phyloP scores from a whole-genome alignment of 2,113 vertebrate species.

The Geococcyx californianus region DNA sequence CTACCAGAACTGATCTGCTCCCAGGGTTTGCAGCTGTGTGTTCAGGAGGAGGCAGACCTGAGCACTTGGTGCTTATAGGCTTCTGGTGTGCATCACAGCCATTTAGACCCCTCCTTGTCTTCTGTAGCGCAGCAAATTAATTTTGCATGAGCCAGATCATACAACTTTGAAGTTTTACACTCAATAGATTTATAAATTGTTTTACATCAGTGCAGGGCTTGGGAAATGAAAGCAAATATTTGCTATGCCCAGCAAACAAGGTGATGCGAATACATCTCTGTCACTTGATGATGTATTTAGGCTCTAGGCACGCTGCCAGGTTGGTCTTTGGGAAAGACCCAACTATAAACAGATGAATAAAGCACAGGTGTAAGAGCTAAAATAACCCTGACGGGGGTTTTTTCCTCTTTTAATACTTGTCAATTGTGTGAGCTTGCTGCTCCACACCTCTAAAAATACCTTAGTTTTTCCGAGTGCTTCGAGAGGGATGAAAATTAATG shows the following conservation, averaged over 20 bases:
- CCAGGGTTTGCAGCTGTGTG: background rate
- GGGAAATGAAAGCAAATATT: slow-evolving; percentile 18
- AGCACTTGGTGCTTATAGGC: background rate
- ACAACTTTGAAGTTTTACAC: background rate
- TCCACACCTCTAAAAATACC: background rate
- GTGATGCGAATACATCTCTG: background rate
- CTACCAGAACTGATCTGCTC: background rate
- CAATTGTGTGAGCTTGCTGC: background rate
- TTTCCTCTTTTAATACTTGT: background rate
- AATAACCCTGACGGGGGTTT: background rate
- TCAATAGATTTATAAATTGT: background rate
- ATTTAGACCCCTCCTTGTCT: background rate
- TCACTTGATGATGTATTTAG: background rate
- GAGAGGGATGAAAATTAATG: slow-evolving; percentile 13
- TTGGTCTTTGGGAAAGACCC: background rate
- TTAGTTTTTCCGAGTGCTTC: background rate
- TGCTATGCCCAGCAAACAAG: background rate
- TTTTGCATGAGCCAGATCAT: background rate
- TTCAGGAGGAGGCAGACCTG: background rate
- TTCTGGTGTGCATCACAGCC: fast-evolving
- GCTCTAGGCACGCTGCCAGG: background rate
- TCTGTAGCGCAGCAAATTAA: background rate
- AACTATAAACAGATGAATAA: background rate
- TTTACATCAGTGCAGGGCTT: background rate
- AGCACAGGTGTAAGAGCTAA: background rate